Base-by-base conservation (phyloP, 2,888 invertebrate genomes). In the Elegia similella region DNA sequence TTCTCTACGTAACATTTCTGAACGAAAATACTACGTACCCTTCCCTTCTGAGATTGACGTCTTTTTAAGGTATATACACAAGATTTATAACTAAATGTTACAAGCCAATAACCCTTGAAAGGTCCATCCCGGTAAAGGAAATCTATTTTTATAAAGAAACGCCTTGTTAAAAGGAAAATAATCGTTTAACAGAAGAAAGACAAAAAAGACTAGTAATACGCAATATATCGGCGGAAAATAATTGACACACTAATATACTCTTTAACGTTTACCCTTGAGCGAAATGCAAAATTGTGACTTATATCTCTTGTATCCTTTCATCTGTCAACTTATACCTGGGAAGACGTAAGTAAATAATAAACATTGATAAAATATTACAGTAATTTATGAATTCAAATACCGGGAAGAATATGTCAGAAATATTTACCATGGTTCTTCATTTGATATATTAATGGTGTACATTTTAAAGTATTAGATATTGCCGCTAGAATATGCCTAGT, bases 391-490 rank as follows among this genome's bases (percentile, higher is more conserved):
- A 10, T 5, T 12, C 1, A 38, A 38, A 38, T n/a, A 12, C n/a
- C 34, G 10, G 10, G 8, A 12, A 38, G 0, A 34, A 34, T 34
- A 34, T 34, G 0, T 34, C 38, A 38, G n/a, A 38, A 1, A n/a
- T 38, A 38, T 38, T 38, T 13, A 47, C 15, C 13, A 30, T 30
- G 16, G 34, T 34, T 23, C n/a, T 12, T 34, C 34, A 38, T 50
- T 50, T 50, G 34, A 50, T 38, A 5, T 29, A 32, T 16, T 34
- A 34, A 50, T 16, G 16, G 34, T 50, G n/a, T 50, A 54, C 43
- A 43, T 44, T 44, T 55, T 17, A 0, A 42, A 30, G 15, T 42
- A 47, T 47, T 47, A 47, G 54, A 44, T 44, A 32, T 12, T 16
- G 44, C 30, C n/a, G 10, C 44, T 16, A 55, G 32, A 44, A 54